These are phyloP conservation scores for Frankliniella fusca DNA, from an alignment of 2,888 invertebrate genomes.

Conservation along the genomic window DNA sequence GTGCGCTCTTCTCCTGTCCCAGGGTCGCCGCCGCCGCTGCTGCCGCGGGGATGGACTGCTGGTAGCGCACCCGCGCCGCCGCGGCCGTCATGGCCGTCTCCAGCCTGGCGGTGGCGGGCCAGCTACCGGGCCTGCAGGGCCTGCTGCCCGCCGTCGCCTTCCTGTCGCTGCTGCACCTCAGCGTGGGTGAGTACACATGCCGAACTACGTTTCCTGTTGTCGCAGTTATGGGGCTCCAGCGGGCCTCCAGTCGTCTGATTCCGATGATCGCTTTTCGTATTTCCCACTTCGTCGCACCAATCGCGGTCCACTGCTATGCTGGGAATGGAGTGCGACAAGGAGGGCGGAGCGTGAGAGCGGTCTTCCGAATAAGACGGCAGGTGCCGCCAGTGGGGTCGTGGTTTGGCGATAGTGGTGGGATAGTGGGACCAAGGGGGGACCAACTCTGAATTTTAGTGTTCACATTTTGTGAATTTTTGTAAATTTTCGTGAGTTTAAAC, in stretches of 20 bases:
- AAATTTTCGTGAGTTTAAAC: no score
- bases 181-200: neutral
- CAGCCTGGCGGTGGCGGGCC: neutral
- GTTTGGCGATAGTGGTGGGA: no score
- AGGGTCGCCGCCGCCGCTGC: no score
- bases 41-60: neutral
- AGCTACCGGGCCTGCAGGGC: neutral
- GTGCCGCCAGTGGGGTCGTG: no score
- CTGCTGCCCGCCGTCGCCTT: neutral
- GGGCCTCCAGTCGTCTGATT: neutral
- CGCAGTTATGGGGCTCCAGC: neutral
- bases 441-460: no score
- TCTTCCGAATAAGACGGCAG: no score
- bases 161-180: constrained; percentile 9
- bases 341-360: no score
- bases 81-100: neutral
- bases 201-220: neutral
- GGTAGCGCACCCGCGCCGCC: neutral
- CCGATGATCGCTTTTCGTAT: no score
- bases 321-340: no score
- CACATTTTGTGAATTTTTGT: no score
- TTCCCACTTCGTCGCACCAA: neutral
- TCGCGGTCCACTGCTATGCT: no score
- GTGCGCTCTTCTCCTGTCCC: neutral
- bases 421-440: no score